Percentiles rank a stretch among this genome's conserved stretches.
Conservation (phyloP, 2,113 vertebrate species). For the Dicerorhinus sumatrensis region DNA sequence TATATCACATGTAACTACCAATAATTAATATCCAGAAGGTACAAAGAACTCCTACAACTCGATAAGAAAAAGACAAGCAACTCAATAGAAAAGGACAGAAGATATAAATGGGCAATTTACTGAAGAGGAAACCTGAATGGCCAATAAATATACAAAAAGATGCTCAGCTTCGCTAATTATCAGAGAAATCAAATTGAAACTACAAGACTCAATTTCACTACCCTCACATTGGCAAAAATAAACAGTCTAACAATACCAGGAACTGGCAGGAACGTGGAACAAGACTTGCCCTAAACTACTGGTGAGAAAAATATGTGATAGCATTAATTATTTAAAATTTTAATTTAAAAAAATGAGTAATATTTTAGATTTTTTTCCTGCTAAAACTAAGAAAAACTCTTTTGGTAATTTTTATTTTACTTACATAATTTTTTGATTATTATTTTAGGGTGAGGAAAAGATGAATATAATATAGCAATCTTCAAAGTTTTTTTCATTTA, state of each 20-base stretch:
- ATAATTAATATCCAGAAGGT: background rate
- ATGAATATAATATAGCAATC: background rate
- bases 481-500: background rate
- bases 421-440: slow-evolving; percentile 26
- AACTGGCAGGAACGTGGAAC: background rate
- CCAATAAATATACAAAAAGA: background rate
- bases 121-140: background rate
- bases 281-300: background rate
- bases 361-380: slow-evolving; percentile 27
- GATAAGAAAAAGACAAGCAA: background rate
- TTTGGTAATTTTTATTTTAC: background rate
- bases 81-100: background rate
- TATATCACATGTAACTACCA: background rate
- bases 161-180: background rate
- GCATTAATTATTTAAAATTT: slow-evolving; percentile 29
- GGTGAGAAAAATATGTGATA: background rate
- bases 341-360: slow-evolving; percentile 4
- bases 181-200: slow-evolving; percentile 22
- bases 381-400: slow-evolving; percentile 29
- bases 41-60: background rate
- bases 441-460: background rate
- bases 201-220: background rate
- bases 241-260: background rate
- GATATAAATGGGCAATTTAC: background rate
- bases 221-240: background rate